phyloP scores from a whole-genome alignment of 2,113 vertebrate species.

The Heterotilapia buettikoferi region DNA sequence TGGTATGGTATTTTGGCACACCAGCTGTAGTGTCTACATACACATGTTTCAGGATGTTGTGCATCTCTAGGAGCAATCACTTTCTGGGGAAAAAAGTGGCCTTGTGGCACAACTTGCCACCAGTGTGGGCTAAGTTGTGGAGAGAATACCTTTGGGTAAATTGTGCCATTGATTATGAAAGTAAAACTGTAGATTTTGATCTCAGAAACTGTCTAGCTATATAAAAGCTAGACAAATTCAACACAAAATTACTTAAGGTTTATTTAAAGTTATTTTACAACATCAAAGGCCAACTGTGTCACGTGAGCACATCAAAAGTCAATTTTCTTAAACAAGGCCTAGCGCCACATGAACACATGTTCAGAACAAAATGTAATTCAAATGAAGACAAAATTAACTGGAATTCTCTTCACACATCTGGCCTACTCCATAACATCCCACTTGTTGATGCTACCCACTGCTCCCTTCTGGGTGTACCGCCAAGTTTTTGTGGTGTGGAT shows the following conservation, averaged over 20 bases:
- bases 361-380: background rate
- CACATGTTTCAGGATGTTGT: no score
- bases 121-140: no score
- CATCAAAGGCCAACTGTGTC: background rate
- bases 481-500: background rate
- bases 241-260: background rate
- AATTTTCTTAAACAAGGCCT: background rate
- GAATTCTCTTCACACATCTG: background rate
- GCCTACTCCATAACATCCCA: background rate
- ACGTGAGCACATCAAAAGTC: background rate
- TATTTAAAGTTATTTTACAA: background rate
- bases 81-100: no score
- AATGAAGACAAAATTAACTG: background rate
- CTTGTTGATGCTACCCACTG: background rate
- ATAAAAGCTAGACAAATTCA: background rate
- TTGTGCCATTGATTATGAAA: background rate
- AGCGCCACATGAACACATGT: background rate
- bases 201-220: background rate
- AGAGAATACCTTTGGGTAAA: background rate
- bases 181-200: background rate
- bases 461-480: background rate
- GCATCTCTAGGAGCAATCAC: no score
- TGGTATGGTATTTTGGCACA: no score
- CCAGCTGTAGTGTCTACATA: no score
- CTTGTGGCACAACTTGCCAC: no score